A percentile compares a stretch with the other conserved stretches of the same genome.
phyloP scores from a whole-genome alignment of 2,797 vertebrate species.

The Clarias platycephalus region DNA sequence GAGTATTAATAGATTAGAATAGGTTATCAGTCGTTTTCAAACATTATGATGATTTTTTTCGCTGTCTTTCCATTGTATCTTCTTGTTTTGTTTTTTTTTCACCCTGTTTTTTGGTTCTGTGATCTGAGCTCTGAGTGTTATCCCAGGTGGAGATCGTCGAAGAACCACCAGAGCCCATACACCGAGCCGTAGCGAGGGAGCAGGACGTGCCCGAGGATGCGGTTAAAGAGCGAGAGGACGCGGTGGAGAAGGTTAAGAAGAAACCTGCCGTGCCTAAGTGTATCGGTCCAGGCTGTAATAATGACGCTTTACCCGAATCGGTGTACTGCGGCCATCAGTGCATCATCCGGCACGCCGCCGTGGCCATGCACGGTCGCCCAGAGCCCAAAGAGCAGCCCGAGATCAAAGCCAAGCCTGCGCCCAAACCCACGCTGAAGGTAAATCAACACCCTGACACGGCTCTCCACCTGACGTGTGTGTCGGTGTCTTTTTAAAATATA shows the following conservation, averaged over 20 bases:
- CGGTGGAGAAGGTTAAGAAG: constrained; percentile 59
- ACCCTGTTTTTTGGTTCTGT: constrained; percentile 29
- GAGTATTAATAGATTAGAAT: too few species aligned
- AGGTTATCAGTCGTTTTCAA: background rate
- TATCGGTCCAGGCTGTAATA: constrained; percentile 87
- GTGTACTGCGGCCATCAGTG: constrained; percentile 95
- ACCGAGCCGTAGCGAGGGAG: background rate
- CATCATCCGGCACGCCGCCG: constrained; percentile 91
- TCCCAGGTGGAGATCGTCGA: constrained; percentile 63
- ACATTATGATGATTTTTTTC: background rate
- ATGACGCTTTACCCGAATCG: constrained; percentile 83
- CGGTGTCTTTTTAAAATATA: background rate
- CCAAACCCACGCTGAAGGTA: constrained; percentile 79
- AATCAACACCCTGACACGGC: constrained; percentile 25
- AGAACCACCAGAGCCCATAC: constrained; percentile 18
- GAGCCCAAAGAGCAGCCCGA: constrained; percentile 79
- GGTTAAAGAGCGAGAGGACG: background rate
- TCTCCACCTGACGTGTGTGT: too few species aligned
- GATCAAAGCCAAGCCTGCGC: constrained; percentile 66
- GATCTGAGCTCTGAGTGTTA: constrained; percentile 58
- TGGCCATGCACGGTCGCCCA: constrained; percentile 86
- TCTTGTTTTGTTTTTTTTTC: constrained; percentile 1
- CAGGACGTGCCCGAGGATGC: background rate
- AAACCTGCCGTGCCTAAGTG: constrained; percentile 75
- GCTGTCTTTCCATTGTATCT: background rate